Base-by-base conservation (phyloP, 92 coral and sea anemone species). In the Scolanthus callimorphus region DNA sequence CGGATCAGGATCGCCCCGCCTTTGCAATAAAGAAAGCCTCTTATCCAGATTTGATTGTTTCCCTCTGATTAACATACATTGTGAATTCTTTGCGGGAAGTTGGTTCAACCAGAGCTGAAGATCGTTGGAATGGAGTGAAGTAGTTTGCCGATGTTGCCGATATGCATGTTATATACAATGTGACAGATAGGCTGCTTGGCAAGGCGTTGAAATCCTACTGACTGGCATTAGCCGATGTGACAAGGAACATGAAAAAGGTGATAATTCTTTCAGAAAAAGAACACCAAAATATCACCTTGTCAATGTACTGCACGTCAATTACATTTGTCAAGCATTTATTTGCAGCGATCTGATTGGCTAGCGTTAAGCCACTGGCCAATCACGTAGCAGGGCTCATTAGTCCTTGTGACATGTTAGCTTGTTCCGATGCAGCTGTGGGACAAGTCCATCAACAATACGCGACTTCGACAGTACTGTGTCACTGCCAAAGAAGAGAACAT, bases 231-330 rank as follows among this genome's bases (percentile, higher is more conserved):
- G 68, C 69, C 50, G 63, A 83, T 69, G 96, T 83, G 96, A 83
- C 96, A 88, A 84, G 80, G 77, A 88, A 88, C 96, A 88, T 83
- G 83, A 57, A 74, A 86, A 88, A 88, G 96, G 96, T 88, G 96
- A 73, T 88, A 88, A 88, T 78, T 88, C 96, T 88, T 88, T 88
- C 96, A 88, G 83, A 83, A 88, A 75, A 83, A 83, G 83, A 88
- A 88, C 96, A 88, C 81, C 83, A 78, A 87, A 78, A 78, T 88
- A 73, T 82, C 96, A 88, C 96, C 96, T 83, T 58, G 77, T 88
- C 90, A 88, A 88, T 83, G 81, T 81, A 88, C 77, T 82, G 78
- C 86, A 88, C 74, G 96, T 88, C 96, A 88, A 74, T 83, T 88
- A 78, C 77, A 88, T 66, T 67, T 78, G 90, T 88, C 96, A 83